phyloP scores from a whole-genome alignment of 2,113 vertebrate species.

The Atherinomorus stipes region DNA sequence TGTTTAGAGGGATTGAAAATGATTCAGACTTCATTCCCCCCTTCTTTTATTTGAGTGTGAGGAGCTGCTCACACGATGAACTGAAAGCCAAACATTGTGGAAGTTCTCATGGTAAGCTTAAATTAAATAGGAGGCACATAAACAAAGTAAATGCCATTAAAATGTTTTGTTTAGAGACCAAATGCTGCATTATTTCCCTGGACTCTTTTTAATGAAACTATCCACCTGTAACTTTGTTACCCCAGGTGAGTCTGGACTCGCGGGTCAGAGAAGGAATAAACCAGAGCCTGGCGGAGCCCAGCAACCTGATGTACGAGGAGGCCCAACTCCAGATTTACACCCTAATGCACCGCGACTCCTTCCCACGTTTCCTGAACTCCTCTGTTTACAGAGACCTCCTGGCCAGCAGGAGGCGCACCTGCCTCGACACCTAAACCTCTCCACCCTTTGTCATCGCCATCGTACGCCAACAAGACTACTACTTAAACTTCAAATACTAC shows the following conservation, averaged over 20 bases:
- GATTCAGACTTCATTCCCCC: too few species aligned
- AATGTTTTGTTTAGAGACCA: too few species aligned
- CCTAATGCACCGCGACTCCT: constrained; percentile 99
- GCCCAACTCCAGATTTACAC: constrained; percentile 99
- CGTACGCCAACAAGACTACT: constrained; percentile 72
- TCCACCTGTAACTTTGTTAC: background rate
- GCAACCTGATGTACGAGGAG: constrained; percentile 92
- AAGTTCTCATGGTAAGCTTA: too few species aligned
- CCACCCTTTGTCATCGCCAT: constrained; percentile 60
- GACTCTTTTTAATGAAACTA: background rate
- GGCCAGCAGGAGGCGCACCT: constrained; percentile 86
- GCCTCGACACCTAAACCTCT: constrained; percentile 90
- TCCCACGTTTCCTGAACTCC: constrained; percentile 97
- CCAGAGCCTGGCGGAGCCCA: constrained; percentile 91
- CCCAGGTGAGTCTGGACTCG: constrained; percentile 97
- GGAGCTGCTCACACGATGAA: too few species aligned
- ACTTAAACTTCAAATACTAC: constrained; percentile 77
- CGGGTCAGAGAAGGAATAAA: constrained; percentile 96
- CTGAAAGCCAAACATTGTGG: too few species aligned
- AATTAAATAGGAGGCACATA: too few species aligned
- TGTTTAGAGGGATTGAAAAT: too few species aligned
- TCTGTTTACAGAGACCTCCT: constrained; percentile 93
- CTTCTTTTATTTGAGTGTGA: too few species aligned
- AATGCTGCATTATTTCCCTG: background rate
- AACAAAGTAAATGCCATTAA: too few species aligned